Evolutionary conservation across 2,888 invertebrate species (phyloP).

Genomic region (Tenthredo amoena): DNA sequence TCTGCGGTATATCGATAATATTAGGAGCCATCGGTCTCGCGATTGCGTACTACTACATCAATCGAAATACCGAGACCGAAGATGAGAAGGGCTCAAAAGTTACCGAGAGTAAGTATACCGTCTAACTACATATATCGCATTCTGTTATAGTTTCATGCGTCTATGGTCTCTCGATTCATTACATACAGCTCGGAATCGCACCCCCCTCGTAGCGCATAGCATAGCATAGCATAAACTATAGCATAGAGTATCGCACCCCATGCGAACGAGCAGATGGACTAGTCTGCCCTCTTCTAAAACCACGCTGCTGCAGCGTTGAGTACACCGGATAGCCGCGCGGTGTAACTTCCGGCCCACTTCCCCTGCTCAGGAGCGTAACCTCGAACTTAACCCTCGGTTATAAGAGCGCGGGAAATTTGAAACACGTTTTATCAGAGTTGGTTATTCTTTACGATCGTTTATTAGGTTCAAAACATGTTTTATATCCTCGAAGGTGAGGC

Average conservation of each 20-base stretch:
- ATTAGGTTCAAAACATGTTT: not conserved
- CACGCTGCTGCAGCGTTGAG: conserved; percentile 3
- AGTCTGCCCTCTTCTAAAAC: not conserved
- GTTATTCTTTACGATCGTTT: not conserved
- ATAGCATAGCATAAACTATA: not conserved
- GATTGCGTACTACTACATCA: conserved; percentile 63
- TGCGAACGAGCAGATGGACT: not conserved
- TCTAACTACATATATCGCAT: not conserved
- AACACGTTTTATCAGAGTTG: not conserved
- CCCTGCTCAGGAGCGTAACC: conserved; percentile 1
- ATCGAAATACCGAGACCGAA: conserved; percentile 53
- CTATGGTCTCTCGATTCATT: not conserved
- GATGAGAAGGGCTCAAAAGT: not conserved
- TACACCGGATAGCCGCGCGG: conserved; percentile 27
- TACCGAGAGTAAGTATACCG: conserved; percentile 26
- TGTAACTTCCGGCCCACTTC: conserved; percentile 36
- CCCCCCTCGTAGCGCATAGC: not conserved
- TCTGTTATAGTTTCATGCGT: not conserved
- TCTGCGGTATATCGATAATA: conserved; percentile 59
- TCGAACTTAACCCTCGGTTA: conserved; percentile 45
- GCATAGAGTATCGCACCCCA: not conserved
- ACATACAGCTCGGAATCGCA: not conserved
- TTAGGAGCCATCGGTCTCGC: conserved; percentile 62
- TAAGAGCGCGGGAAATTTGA: conserved; percentile 21
- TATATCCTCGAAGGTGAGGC: not conserved